Base-by-base conservation (phyloP, 30 jellyfish, hydroid and myxozoan species). In the Morbakka virulenta region DNA sequence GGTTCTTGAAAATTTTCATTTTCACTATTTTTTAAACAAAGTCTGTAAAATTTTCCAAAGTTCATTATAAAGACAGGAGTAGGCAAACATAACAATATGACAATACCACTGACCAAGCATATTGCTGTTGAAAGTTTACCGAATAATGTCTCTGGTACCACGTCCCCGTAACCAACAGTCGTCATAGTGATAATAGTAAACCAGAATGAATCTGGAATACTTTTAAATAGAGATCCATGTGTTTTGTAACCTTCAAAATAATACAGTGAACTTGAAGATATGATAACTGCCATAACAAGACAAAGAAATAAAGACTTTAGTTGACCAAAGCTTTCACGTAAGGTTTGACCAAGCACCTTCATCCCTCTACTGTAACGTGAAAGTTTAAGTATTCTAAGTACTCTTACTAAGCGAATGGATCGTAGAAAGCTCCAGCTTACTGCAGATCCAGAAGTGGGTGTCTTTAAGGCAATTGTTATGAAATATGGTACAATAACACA, bases 141-240 rank as follows among this genome's bases (percentile, higher is more conserved):
- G 21, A 69, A 53, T 26, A 62, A 69, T 21, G 94, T 82, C 41
- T 48, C 14, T 0, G 94, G 94, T 3, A 82, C 81, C 87, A 82
- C 62, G 50, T 82, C 94, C 4, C 94, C 94, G 36, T 82, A 82
- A 17, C 94, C 94, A 4, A 82, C 94, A 35, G 89, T 67, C n/a
- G 94, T 82, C 81, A 82, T 82, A 50, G 94, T 82, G 35, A 82
- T 68, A 52, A 82, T 71, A 0, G 86, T 57, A 63, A 82, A 82
- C 94, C 94, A 82, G 61, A 82, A 82, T 1, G 86, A 32, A 32
- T 57, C 80, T n/a, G 94, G 94, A 26, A 82, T 82, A 57, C 94
- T 82, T n/a, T 26, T 27, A 64, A 82, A 82, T 24, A 12, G 30
- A 13, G 70, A 33, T 14, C 29, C 28, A 14, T 25, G 53, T 17